Conservation (phyloP, 2,888 invertebrate genomes). For the Sepiola atlantica region DNA sequence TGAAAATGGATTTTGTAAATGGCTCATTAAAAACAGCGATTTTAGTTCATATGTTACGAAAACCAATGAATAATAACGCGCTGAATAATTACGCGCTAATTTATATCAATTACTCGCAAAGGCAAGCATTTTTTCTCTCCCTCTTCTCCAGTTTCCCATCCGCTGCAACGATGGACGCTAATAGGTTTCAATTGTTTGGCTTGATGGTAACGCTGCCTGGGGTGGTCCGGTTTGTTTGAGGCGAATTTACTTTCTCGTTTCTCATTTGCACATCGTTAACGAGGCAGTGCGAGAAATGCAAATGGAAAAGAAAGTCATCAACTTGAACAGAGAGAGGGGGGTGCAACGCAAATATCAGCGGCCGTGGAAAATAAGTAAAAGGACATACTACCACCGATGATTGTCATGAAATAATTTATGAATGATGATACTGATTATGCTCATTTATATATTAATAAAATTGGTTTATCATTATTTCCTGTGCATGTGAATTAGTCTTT, state of each 20-base stretch:
- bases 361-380: no score
- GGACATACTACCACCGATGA: no score
- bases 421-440: no score
- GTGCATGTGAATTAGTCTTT: no score
- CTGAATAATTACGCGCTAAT: slow-evolving; percentile 9
- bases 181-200: background rate
- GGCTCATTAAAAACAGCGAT: slow-evolving; percentile 1
- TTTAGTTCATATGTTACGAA: slow-evolving; percentile 32
- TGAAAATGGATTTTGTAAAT: slow-evolving; percentile 32
- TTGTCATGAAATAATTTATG: no score
- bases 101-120: slow-evolving; percentile 32
- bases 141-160: background rate
- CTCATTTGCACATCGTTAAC: slow-evolving; percentile 13
- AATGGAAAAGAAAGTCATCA: no score
- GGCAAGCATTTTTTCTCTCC: background rate
- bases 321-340: no score
- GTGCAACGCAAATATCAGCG: no score
- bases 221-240: background rate
- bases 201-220: background rate
- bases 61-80: slow-evolving; percentile 32
- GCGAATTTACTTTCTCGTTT: background rate
- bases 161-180: background rate
- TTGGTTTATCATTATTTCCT: no score
- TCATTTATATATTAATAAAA: no score
- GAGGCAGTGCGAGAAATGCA: background rate